Percentiles rank a stretch among this genome's conserved stretches.
These are phyloP conservation scores for Neopelma chrysocephalum DNA, from an alignment of 2,797 vertebrate genomes.

Conservation along the genomic window DNA sequence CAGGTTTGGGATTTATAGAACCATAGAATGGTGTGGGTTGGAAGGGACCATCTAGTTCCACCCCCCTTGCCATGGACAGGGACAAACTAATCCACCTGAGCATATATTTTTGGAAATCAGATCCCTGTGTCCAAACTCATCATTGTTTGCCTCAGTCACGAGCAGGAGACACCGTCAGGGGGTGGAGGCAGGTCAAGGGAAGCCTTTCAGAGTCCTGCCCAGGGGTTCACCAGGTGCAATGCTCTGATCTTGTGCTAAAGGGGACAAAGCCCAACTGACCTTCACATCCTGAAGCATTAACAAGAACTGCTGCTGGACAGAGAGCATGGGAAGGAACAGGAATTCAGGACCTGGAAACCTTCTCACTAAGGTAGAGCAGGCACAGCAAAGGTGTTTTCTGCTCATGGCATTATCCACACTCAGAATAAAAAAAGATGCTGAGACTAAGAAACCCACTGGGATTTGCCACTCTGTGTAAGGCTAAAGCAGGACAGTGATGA, in stretches of 20 bases:
- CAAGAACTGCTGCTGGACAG: not conserved
- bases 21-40: not conserved
- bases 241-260: not conserved
- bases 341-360: not conserved
- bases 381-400: not conserved
- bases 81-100: not conserved
- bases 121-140: too few species aligned
- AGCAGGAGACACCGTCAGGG: not conserved
- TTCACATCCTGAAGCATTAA: not conserved
- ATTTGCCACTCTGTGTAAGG: not conserved
- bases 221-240: too few species aligned
- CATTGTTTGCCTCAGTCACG: not conserved
- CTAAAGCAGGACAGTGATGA: not conserved
- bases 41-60: not conserved
- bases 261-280: not conserved
- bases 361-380: not conserved
- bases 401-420: rapidly evolving
- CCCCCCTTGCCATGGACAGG: not conserved
- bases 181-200: not conserved
- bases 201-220: not conserved
- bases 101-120: not conserved
- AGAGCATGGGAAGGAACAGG: not conserved
- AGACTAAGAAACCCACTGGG: not conserved
- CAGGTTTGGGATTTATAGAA: not conserved
- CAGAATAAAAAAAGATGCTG: rapidly evolving